These are phyloP conservation scores for Catostomus latipinnis DNA, from an alignment of 2,797 vertebrate species.

Conservation along the genomic window DNA sequence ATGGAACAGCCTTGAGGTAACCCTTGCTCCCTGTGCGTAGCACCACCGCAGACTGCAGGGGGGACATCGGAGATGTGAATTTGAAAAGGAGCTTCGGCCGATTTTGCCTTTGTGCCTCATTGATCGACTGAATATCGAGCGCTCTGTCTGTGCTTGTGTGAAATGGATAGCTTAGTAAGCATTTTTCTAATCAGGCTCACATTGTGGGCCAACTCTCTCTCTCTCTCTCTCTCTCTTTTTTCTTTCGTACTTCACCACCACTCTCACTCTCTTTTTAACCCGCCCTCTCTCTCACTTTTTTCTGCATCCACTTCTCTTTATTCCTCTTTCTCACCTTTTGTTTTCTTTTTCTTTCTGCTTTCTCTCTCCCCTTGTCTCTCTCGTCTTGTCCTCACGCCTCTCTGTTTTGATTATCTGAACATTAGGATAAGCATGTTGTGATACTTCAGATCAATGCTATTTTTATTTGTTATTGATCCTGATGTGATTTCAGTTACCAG, in stretches of 20 bases:
- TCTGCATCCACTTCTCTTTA: constrained; percentile 16
- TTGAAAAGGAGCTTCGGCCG: constrained; percentile 94
- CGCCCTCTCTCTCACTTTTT: constrained; percentile 18
- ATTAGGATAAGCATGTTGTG: constrained; percentile 21
- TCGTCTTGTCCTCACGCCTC: too few relatives aligned
- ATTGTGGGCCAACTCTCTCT: constrained; percentile 75
- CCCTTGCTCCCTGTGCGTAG: constrained; percentile 88
- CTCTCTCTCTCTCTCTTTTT: constrained; percentile 23
- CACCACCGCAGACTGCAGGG: constrained; percentile 78
- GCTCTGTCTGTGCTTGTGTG: constrained; percentile 90
- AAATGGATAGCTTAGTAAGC: constrained; percentile 99
- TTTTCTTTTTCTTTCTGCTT: background rate
- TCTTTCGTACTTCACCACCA: background rate
- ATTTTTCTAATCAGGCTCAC: constrained; percentile 86
- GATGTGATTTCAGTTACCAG: constrained; percentile 8
- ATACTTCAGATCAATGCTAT: constrained; percentile 19
- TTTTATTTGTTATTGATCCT: background rate
- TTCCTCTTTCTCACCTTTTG: background rate
- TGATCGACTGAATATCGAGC: constrained; percentile 98
- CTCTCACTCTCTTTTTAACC: constrained; percentile 13
- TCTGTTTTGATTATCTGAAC: constrained; percentile 28
- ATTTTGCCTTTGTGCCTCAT: constrained; percentile 99
- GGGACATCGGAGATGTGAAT: constrained; percentile 82
- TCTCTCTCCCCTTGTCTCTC: background rate
- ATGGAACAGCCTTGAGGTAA: constrained; percentile 97